Conservation (phyloP, 1,140 invertebrate genomes). For the Muscidifurax raptorellus region DNA sequence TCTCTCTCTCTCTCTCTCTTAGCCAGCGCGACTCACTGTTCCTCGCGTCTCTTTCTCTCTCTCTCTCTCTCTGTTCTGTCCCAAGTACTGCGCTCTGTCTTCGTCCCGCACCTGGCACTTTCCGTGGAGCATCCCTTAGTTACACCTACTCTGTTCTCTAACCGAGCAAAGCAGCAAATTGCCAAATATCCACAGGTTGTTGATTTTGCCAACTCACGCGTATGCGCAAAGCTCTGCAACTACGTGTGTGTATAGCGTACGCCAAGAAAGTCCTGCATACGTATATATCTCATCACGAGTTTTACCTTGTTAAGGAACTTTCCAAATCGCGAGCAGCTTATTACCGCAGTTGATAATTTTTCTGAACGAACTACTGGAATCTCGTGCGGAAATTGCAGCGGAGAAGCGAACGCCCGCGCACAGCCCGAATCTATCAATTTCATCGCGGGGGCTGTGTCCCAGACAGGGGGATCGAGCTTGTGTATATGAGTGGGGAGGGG, state of each 20-base stretch:
- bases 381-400: constrained; percentile 65
- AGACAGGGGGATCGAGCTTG: constrained; percentile 32
- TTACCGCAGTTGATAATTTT: neutral
- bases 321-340: neutral
- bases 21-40: no score
- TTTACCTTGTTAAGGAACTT: neutral
- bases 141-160: constrained; percentile 50
- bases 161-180: constrained; percentile 67
- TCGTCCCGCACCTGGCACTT: constrained; percentile 1
- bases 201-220: constrained; percentile 64
- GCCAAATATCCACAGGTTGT: constrained; percentile 74
- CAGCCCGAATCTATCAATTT: constrained; percentile 73
- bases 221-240: no score
- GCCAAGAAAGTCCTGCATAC: no score
- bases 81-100: neutral
- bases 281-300: neutral
- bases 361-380: constrained; percentile 60
- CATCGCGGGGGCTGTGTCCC: constrained; percentile 58
- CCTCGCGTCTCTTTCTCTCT: neutral
- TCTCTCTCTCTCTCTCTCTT: neutral
- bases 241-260: neutral
- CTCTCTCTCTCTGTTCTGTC: neutral
- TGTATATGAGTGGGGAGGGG: neutral
- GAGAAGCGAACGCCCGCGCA: constrained; percentile 43
- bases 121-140: neutral